Percentiles rank a stretch among this genome's conserved stretches.
Conservation (phyloP, 23 tunicate species). For the Trididemnum miniatum region DNA sequence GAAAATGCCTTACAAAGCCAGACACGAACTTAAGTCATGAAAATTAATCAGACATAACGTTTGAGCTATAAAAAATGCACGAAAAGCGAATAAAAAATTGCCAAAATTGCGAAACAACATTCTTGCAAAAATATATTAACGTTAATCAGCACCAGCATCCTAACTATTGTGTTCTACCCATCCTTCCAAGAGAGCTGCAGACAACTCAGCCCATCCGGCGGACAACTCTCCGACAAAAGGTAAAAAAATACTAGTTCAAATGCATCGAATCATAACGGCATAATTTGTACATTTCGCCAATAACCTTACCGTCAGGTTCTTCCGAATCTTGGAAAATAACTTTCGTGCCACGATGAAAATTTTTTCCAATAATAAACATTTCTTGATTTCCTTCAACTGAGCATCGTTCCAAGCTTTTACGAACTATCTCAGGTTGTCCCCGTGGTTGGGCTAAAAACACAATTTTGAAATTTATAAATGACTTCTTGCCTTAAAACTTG, state of each 20-base stretch:
- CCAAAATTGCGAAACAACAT: not conserved
- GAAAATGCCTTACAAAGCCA: too few species aligned
- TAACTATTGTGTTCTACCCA: not conserved
- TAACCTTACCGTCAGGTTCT: constrained; percentile 86
- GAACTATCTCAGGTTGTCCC: constrained; percentile 95
- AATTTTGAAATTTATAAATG: too few species aligned
- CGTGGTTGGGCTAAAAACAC: constrained; percentile 91
- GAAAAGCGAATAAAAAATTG: not conserved
- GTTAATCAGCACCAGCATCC: not conserved
- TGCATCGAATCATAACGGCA: not conserved
- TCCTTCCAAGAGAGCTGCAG: not conserved
- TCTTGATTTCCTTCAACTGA: constrained; percentile 80
- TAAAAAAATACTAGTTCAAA: not conserved
- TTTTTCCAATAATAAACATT: constrained; percentile 93
- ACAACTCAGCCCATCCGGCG: too few species aligned
- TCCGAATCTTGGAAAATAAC: constrained; percentile 93
- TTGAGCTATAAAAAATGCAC: not conserved
- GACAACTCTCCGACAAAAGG: not conserved
- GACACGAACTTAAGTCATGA: too few species aligned
- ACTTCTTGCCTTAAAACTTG: too few species aligned
- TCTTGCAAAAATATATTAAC: not conserved
- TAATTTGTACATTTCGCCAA: too few species aligned
- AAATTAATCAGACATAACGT: not conserved
- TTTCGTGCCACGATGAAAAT: constrained; percentile 72
- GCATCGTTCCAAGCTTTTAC: constrained; percentile 77